Percentiles rank a stretch among this genome's conserved stretches.
These are phyloP conservation scores for Xylota segnis DNA, from an alignment of 2,888 invertebrate genomes.

Conservation along the genomic window DNA sequence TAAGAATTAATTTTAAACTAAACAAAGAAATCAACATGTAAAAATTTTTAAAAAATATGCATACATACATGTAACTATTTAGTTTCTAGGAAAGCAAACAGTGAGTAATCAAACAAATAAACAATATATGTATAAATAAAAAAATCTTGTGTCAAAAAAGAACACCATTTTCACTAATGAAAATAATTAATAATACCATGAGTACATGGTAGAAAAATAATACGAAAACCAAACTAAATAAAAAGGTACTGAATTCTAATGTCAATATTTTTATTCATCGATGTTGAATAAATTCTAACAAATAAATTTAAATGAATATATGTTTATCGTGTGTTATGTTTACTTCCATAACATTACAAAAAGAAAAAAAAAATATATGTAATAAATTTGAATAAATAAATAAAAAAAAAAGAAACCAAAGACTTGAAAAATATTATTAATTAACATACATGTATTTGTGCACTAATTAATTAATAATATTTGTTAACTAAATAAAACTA, in stretches of 20 bases:
- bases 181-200: background rate
- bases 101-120: background rate
- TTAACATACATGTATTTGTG: conserved; percentile 58
- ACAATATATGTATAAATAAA: conserved; percentile 3
- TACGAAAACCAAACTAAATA: conserved; percentile 57
- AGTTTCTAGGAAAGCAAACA: conserved; percentile 43
- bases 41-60: conserved; percentile 23
- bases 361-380: conserved; percentile 29
- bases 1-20: conserved; percentile 18
- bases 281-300: conserved; percentile 61
- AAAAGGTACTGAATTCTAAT: conserved; percentile 72
- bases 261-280: conserved; percentile 74
- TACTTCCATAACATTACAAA: conserved; percentile 47
- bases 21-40: conserved; percentile 32
- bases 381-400: conserved; percentile 23
- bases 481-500: conserved; percentile 61
- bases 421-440: conserved; percentile 69
- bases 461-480: conserved; percentile 59
- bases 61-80: conserved; percentile 13
- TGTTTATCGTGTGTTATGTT: conserved; percentile 55
- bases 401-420: conserved; percentile 68
- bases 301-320: conserved; percentile 25
- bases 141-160: conserved; percentile 52
- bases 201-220: conserved; percentile 15
- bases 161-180: conserved; percentile 9